These are phyloP conservation scores for Papilio protenor DNA, from an alignment of 2,888 invertebrate genomes.

Conservation along the genomic window DNA sequence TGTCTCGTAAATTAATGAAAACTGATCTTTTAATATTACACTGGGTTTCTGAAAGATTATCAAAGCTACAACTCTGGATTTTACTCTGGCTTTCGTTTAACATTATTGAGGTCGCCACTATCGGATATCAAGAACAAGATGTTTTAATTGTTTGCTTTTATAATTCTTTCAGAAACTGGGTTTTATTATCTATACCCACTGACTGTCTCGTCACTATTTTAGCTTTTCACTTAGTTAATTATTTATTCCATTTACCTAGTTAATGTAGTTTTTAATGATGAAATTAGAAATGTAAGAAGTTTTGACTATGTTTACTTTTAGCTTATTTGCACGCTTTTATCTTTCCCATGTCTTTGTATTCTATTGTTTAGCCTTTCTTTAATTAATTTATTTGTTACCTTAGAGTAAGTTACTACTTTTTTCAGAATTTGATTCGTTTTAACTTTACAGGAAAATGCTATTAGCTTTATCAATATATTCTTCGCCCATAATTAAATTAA, in stretches of 20 bases:
- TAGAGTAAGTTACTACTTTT: too few species aligned
- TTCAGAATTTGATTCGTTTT: too few species aligned
- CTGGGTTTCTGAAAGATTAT: neutral
- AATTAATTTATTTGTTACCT: neutral
- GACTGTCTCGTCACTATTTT: neutral
- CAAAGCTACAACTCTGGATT: neutral
- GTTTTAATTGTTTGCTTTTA: neutral
- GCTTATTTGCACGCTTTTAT: neutral
- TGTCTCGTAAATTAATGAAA: neutral
- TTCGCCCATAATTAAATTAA: neutral
- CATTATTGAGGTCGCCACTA: neutral
- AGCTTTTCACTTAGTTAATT: constrained; percentile 3
- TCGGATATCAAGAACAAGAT: too few species aligned
- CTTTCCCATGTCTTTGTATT: too few species aligned
- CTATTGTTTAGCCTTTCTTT: neutral
- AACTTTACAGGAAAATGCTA: too few species aligned
- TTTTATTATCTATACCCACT: neutral
- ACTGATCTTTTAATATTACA: neutral
- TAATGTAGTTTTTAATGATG: neutral
- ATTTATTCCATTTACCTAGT: constrained; percentile 17
- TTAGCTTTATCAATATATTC: neutral
- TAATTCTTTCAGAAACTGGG: neutral
- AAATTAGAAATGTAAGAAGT: neutral
- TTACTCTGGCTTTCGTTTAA: too few species aligned
- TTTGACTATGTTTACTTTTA: neutral